Evolutionary conservation across 2,888 invertebrate species (phyloP), one percentile per base, ranked within the genome.

Genomic region (Nyleta sp.): DNA sequence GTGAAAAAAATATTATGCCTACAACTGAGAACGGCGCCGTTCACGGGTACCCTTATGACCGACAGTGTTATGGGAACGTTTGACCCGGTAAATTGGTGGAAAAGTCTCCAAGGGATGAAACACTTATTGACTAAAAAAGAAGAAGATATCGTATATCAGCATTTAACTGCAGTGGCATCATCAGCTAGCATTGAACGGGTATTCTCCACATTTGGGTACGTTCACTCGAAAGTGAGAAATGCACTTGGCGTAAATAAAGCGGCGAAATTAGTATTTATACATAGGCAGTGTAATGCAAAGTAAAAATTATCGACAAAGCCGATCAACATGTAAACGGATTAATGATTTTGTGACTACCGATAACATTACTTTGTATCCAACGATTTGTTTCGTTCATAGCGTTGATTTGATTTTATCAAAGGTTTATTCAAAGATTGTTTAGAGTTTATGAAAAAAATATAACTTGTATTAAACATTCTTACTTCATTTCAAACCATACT

Each of bases 171-270:
- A 6, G 8, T 33, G 20, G 55, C 67, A 22, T 67, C 65, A 2
- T 65, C 65, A 65, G 65, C 65, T 1, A 52, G 65, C 11, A 65
- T 28, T 0, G 65, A 65, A 42, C 35, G 62, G 15, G 20, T 62
- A 11, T 62, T 62, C 55, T 67, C 60, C 6, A 46, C 60, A 8
- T 46, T 20, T 35, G 60, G 60, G 20, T 59, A 17, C 0, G 33
- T 70, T 1, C 59, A 70, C 10, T 48, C 70, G 1, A 70, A 70
- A 42, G 13, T 50, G 2, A 13, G 59, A 15, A 74, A 67, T 44
- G 10, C 8, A 6, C 10, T 67, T 1, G 65, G 42, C 13, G 44
- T 0, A 1, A 33, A 53, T 13, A 67, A 67, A 13, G 42, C 53
- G 2, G 44, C 33, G 3, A 67, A 67, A 35, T 24, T 67, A 11